Base-by-base conservation (phyloP, 2,888 invertebrate species). In the Stenichneumon culpator region DNA sequence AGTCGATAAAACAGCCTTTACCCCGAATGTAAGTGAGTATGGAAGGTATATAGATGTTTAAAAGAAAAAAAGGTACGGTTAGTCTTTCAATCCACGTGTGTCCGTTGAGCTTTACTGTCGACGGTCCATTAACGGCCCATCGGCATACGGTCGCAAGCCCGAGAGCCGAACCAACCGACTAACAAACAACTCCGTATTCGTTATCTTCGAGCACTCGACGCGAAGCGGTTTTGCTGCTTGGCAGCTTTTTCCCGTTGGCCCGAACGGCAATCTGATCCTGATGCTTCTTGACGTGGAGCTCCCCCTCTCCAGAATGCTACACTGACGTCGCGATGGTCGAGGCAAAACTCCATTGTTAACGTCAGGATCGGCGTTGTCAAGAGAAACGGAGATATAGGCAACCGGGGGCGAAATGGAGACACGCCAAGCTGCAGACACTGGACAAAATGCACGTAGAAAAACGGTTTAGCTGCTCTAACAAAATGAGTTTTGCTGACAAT, bases 131-230 rank as follows among this genome's bases (percentile, higher is more conserved):
- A 65, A 80, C 19, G 28, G 22, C 28, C 39, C 79, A 57, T 75
- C 72, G 72, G 36, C 32, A 28, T 70, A 22, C 22, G 9, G 22
- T 22, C 22, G 54, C 22, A 54, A 22, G 36, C 36, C 25, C 57
- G 69, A 78, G 32, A 79, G 73, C 81, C 72, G 83, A 87, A 89
- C 79, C 75, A 69, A 75, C 72, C 32, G 79, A 87, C 84, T 79
- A 82, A 86, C 88, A 89, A 89, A 89, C 87, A 87, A 85, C 84
- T 74, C 83, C 83, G 87, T 85, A 84, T 88, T 85, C 86, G 88
- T 91, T 91, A 90, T 89, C 89, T 89, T 89, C 87, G 87, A 86
- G 87, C 9, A 86, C 68, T 50, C 32, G 60, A 47, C 28, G 36
- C 19, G 72, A n/a, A 19, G 50, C 25, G 25, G 28, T 70, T 52